Conservation (phyloP, 2,113 vertebrate genomes). For the Dasyornis broadbenti region DNA sequence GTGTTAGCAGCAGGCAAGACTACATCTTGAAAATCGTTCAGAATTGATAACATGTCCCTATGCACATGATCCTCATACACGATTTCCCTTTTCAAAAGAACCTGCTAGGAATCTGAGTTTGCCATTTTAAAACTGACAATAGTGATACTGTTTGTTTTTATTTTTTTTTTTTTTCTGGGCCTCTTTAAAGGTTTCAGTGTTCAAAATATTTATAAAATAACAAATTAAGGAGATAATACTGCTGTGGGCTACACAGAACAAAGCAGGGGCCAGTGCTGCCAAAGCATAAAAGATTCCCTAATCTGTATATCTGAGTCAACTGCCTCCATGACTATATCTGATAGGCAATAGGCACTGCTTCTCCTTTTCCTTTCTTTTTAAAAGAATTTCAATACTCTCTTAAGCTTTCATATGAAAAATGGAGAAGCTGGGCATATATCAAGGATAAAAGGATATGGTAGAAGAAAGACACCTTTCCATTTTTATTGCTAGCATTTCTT, state of each 20-base stretch:
- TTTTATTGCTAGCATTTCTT: constrained; percentile 43
- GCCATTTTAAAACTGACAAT: constrained; percentile 19
- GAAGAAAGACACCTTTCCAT: constrained; percentile 33
- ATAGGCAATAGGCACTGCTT: background rate
- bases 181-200: background rate
- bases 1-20: constrained; percentile 30
- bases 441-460: constrained; percentile 34
- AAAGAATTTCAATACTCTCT: constrained; percentile 37
- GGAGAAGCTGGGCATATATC: constrained; percentile 29
- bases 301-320: background rate
- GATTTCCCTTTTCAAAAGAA: constrained; percentile 27
- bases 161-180: background rate
- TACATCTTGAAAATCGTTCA: constrained; percentile 17
- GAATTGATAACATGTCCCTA: constrained; percentile 24
- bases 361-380: background rate
- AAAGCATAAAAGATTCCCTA: background rate
- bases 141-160: background rate
- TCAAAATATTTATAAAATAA: constrained; percentile 34
- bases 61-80: constrained; percentile 8
- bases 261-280: background rate
- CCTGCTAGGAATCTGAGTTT: background rate
- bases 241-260: background rate
- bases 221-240: constrained; percentile 7
- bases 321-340: background rate
- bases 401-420: constrained; percentile 44